Evolutionary conservation across 2,888 invertebrate species (phyloP).

Genomic region (Mesorhabditis sp.): DNA sequence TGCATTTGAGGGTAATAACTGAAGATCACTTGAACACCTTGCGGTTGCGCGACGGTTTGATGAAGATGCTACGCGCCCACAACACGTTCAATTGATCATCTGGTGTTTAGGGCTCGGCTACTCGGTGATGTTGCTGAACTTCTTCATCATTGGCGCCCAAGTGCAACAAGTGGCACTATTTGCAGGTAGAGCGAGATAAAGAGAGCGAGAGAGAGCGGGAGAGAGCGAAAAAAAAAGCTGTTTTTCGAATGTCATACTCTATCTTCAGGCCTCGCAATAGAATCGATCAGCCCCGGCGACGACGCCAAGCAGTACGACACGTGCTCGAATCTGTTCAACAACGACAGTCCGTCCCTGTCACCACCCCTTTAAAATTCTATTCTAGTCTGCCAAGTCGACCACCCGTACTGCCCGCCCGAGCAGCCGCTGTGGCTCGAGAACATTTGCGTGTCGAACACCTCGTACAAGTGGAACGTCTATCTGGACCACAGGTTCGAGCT

Average conservation of each 20-base stretch:
- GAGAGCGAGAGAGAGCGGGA: background rate
- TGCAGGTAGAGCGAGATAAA: background rate
- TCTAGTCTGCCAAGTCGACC: background rate
- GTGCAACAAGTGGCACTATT: background rate
- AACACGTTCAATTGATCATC: no score
- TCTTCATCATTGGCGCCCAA: background rate
- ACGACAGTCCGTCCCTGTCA: background rate
- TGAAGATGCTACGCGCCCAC: no score
- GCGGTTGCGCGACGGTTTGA: no score
- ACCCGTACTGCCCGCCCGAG: background rate
- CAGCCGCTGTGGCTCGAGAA: background rate
- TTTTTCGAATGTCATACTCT: no score
- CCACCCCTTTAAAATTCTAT: background rate
- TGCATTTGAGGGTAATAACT: conserved; percentile 15
- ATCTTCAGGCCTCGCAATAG: no score
- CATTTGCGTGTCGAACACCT: background rate
- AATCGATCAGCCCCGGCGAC: no score
- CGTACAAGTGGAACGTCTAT: background rate
- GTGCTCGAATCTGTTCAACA: background rate
- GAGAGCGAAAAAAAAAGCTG: background rate
- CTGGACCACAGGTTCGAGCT: background rate
- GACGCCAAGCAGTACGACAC: background rate
- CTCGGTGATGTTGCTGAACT: conserved; percentile 1
- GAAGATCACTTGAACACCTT: background rate
- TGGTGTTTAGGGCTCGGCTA: background rate